Evolutionary conservation across 30 jellyfish, hydroid and myxozoan genomes (phyloP).

Genomic region (Hydractinia echinata): DNA sequence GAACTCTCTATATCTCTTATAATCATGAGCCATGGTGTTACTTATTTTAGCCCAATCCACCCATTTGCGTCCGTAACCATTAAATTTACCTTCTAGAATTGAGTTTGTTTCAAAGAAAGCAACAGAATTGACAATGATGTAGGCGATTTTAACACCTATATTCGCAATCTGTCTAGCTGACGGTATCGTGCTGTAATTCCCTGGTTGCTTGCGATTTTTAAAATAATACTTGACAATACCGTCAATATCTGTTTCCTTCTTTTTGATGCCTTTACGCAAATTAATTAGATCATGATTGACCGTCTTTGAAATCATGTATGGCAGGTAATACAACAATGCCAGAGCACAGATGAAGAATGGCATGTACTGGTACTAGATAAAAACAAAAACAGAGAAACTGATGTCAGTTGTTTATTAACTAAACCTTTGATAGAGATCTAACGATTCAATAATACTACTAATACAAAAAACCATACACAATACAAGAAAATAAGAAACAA

Average conservation of each 20-base stretch:
- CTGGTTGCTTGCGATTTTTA: constrained; percentile 9
- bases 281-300: constrained; percentile 18
- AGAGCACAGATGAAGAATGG: constrained; percentile 22
- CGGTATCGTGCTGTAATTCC: not conserved
- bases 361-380: constrained; percentile 18
- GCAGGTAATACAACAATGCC: constrained; percentile 20
- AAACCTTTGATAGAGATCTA: not conserved
- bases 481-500: no score
- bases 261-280: not conserved
- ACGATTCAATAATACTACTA: not conserved
- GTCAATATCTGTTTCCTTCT: constrained; percentile 4
- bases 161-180: not conserved
- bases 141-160: constrained; percentile 5
- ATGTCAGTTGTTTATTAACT: not conserved
- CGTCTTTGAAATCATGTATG: constrained; percentile 14
- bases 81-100: constrained; percentile 21
- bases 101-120: constrained; percentile 17
- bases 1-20: constrained; percentile 31
- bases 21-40: constrained; percentile 19
- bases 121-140: constrained; percentile 22
- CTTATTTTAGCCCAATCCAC: constrained; percentile 15
- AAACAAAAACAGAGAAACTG: not conserved
- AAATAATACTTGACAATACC: constrained; percentile 34
- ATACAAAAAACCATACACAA: no score
- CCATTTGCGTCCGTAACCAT: constrained; percentile 40